Conservation (phyloP, 2,888 invertebrate genomes). For the Xanthorhoe spadicearia region DNA sequence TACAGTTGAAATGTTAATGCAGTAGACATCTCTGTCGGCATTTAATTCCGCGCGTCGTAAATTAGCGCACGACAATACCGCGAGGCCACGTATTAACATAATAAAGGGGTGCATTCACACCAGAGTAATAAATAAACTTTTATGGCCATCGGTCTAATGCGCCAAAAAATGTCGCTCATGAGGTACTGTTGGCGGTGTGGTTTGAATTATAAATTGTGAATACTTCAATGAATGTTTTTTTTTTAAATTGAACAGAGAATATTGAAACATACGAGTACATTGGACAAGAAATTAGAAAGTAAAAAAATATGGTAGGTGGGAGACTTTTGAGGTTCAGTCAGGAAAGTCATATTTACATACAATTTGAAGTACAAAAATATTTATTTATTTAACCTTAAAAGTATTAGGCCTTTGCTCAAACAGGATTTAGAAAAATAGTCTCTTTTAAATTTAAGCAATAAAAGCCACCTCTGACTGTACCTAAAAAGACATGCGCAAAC, state of each 20-base stretch:
- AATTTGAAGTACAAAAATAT: no score
- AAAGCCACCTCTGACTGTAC: neutral
- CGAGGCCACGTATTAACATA: slow-evolving; percentile 74
- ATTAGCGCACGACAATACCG: slow-evolving; percentile 66
- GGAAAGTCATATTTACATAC: no score
- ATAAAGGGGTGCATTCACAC: slow-evolving; percentile 79
- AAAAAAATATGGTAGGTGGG: no score
- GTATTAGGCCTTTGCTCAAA: no score
- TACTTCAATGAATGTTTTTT: no score
- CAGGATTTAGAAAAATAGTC: no score
- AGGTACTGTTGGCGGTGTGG: neutral
- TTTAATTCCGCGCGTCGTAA: slow-evolving; percentile 52
- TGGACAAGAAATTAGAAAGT: no score
- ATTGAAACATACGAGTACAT: no score
- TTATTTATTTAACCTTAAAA: no score
- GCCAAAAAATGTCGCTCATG: slow-evolving; percentile 63
- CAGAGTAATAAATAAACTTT: slow-evolving; percentile 78
- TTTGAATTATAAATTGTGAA: no score
- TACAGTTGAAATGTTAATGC: neutral
- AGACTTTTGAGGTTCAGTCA: no score
- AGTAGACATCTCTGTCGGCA: slow-evolving; percentile 36
- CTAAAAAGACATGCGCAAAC: slow-evolving; percentile 22
- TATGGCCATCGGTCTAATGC: slow-evolving; percentile 79
- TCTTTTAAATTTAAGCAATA: neutral
- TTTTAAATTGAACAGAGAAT: no score